phyloP scores from a whole-genome alignment of 1,140 invertebrate species.

The Zaprionus africanus region DNA sequence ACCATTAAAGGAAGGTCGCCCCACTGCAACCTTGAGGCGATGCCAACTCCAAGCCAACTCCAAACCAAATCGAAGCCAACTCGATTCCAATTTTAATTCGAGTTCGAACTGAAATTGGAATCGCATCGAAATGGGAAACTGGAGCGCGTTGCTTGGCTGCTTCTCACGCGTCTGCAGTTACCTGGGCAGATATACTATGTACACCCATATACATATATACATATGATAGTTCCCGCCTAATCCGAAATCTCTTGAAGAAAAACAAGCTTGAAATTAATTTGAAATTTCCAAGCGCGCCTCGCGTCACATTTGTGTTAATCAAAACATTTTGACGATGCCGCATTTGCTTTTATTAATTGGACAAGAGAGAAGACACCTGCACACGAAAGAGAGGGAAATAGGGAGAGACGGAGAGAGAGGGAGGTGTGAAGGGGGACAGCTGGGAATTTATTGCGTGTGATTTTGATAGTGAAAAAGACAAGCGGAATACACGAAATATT shows the following conservation, averaged over 20 bases:
- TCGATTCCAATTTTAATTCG: slow-evolving; percentile 28
- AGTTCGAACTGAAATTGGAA: slow-evolving; percentile 15
- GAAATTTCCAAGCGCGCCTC: slow-evolving; percentile 58
- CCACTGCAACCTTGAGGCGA: slow-evolving; percentile 66
- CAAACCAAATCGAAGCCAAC: slow-evolving; percentile 11
- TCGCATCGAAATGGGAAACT: slow-evolving; percentile 8
- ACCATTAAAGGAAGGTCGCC: slow-evolving; percentile 77
- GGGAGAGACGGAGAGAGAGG: not conserved
- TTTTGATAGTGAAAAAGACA: slow-evolving; percentile 74
- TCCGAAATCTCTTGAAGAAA: slow-evolving; percentile 51
- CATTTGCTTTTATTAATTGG: slow-evolving; percentile 80
- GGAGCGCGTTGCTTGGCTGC: slow-evolving; percentile 10
- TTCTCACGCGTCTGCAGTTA: slow-evolving; percentile 74
- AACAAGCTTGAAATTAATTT: slow-evolving; percentile 77
- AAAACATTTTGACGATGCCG: slow-evolving; percentile 76
- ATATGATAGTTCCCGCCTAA: slow-evolving; percentile 30
- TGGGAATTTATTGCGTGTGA: slow-evolving; percentile 81
- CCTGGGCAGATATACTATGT: not conserved
- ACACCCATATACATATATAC: not conserved
- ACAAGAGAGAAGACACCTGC: slow-evolving; percentile 56
- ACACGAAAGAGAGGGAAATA: not conserved
- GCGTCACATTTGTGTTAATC: slow-evolving; percentile 82
- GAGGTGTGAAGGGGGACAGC: slow-evolving; percentile 38
- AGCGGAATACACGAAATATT: slow-evolving; percentile 69
- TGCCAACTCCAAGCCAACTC: slow-evolving; percentile 1